phyloP scores from a whole-genome alignment of 64 coral and sea anemone species.

The Platygyra sinensis region DNA sequence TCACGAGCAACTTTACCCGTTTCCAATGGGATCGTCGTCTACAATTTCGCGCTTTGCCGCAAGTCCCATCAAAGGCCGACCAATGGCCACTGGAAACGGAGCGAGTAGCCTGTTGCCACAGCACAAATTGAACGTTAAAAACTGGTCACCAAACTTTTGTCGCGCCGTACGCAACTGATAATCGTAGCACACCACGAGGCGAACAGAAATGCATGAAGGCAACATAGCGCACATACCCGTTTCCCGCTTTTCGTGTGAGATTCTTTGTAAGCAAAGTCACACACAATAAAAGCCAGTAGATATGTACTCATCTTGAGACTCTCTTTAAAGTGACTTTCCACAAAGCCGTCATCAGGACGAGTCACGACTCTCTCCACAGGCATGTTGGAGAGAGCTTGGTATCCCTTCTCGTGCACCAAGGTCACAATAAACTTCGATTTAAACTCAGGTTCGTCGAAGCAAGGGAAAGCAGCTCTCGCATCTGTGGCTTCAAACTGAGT shows the following conservation, averaged over 20 bases:
- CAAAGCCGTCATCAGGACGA: conserved; percentile 49
- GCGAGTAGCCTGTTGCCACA: too few relatives aligned
- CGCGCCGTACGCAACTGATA: too few relatives aligned
- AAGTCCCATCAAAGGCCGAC: too few relatives aligned
- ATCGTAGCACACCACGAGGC: too few relatives aligned
- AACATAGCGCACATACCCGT: conserved; percentile 45
- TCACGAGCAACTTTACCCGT: too few relatives aligned
- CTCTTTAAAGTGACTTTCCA: conserved; percentile 70
- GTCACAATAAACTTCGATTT: conserved; percentile 85
- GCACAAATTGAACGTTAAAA: too few relatives aligned
- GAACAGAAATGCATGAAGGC: too few relatives aligned
- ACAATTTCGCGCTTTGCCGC: too few relatives aligned
- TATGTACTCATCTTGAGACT: conserved; percentile 98
- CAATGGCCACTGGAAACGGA: too few relatives aligned
- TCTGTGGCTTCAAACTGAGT: conserved; percentile 96
- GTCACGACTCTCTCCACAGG: conserved; percentile 45
- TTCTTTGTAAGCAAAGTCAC: conserved; percentile 88
- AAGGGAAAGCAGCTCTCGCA: conserved; percentile 85
- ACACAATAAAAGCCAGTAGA: conserved; percentile 93
- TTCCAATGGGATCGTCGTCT: too few relatives aligned
- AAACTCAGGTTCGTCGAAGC: conserved; percentile 97
- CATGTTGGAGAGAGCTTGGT: conserved; percentile 93
- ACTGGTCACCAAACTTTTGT: too few relatives aligned
- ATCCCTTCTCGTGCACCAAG: conserved; percentile 60
- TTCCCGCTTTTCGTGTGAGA: conserved; percentile 79